These are phyloP conservation scores for Blastomussa wellsi DNA, from an alignment of 92 coral and sea anemone species.

Conservation along the genomic window DNA sequence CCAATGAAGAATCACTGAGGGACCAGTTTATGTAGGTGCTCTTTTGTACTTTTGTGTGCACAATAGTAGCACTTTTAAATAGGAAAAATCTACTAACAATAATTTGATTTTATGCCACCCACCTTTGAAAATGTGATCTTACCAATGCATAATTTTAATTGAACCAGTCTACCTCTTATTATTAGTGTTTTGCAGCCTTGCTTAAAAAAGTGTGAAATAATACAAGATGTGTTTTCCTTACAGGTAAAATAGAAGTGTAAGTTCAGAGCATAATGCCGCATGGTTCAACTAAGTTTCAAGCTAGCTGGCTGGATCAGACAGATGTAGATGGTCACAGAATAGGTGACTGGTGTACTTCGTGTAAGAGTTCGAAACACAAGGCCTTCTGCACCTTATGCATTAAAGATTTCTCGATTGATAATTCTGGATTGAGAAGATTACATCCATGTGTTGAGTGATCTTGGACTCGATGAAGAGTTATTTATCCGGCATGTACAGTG, in stretches of 20 bases:
- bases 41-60: slow-evolving; percentile 1
- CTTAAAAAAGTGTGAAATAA: too few relatives aligned
- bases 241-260: too few relatives aligned
- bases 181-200: too few relatives aligned
- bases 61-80: too few relatives aligned
- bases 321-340: slow-evolving; percentile 33
- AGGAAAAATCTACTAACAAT: too few relatives aligned
- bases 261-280: neutral
- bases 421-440: slow-evolving; percentile 57
- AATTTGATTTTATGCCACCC: neutral
- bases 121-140: neutral
- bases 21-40: slow-evolving; percentile 8
- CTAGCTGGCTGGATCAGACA: slow-evolving; percentile 47
- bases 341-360: slow-evolving; percentile 49
- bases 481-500: slow-evolving; percentile 31
- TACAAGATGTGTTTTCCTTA: too few relatives aligned
- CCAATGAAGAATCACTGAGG: slow-evolving; percentile 21
- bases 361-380: slow-evolving; percentile 42
- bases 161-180: neutral
- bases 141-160: neutral
- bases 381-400: slow-evolving; percentile 54
- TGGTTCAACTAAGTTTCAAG: slow-evolving; percentile 44
- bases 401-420: slow-evolving; percentile 36
- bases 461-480: slow-evolving; percentile 27
- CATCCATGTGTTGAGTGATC: neutral